Evolutionary conservation across 2,888 invertebrate species (phyloP).

Genomic region (Phyllotreta striolata): DNA sequence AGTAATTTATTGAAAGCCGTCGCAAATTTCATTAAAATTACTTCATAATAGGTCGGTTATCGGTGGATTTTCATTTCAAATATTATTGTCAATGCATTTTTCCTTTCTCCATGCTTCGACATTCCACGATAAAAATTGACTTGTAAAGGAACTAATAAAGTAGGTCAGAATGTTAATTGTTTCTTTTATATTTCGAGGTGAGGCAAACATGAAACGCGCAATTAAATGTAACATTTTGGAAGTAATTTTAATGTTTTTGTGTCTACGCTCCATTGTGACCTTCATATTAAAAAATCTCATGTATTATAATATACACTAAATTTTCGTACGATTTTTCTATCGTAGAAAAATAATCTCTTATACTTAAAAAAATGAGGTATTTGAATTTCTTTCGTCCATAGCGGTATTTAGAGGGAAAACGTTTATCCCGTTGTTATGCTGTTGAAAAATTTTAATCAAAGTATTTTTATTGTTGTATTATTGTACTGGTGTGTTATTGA

Average conservation of each 20-base stretch:
- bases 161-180: neutral
- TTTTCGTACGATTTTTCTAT: conserved; percentile 33
- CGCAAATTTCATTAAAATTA: neutral
- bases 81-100: neutral
- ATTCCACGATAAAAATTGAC: too few relatives aligned
- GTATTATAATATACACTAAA: conserved; percentile 31
- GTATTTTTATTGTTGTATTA: conserved; percentile 29
- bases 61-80: neutral
- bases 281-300: conserved; percentile 30
- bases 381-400: conserved; percentile 24
- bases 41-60: neutral
- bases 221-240: neutral
- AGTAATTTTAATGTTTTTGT: conserved; percentile 11
- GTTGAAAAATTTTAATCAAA: conserved; percentile 31
- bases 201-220: neutral
- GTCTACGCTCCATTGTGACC: conserved; percentile 29
- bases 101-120: too few relatives aligned
- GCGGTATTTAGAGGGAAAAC: conserved; percentile 18
- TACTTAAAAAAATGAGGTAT: conserved; percentile 12
- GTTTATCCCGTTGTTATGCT: conserved; percentile 22
- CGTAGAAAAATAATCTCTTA: conserved; percentile 24
- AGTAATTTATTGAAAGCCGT: neutral
- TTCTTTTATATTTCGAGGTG: neutral
- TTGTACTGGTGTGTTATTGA: conserved; percentile 33
- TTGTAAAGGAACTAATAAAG: too few relatives aligned